phyloP scores from a whole-genome alignment of 2,113 vertebrate species.

The Cavia aperea region DNA sequence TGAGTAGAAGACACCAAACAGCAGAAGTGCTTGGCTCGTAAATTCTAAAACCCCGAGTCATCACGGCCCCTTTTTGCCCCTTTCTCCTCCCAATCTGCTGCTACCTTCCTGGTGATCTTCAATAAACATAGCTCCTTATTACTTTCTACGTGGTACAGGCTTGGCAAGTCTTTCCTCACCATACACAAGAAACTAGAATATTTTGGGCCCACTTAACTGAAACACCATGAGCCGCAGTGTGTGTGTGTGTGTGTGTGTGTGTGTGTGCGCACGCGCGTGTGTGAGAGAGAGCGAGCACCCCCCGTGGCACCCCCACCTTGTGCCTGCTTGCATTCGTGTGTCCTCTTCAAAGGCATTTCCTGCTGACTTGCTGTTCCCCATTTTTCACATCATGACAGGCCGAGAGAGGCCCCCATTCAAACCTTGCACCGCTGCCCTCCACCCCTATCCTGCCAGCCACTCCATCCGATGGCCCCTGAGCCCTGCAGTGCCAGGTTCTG shows the following conservation, averaged over 20 bases:
- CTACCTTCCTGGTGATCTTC: not conserved
- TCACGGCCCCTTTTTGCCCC: not conserved
- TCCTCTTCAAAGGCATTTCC: slow-evolving; percentile 39
- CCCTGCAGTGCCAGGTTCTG: slow-evolving; percentile 26
- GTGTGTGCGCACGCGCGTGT: too few relatives aligned
- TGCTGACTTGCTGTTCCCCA: not conserved
- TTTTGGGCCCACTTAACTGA: not conserved
- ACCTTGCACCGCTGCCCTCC: not conserved
- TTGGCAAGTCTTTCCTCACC: not conserved
- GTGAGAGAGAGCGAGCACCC: not conserved
- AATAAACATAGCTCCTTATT: not conserved
- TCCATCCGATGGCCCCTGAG: not conserved
- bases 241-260: not conserved
- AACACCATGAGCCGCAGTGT: not conserved
- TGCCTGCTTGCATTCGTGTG: not conserved
- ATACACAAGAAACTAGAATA: not conserved
- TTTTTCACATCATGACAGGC: not conserved
- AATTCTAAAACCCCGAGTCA: not conserved
- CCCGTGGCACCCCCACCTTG: not conserved
- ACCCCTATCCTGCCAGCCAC: not conserved
- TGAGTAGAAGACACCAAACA: not conserved
- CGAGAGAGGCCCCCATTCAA: accelerated
- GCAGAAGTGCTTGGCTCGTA: not conserved
- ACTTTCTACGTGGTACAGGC: not conserved
- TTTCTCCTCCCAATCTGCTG: not conserved